phyloP scores from a whole-genome alignment of 2,113 vertebrate species.

The Carassius auratus region DNA sequence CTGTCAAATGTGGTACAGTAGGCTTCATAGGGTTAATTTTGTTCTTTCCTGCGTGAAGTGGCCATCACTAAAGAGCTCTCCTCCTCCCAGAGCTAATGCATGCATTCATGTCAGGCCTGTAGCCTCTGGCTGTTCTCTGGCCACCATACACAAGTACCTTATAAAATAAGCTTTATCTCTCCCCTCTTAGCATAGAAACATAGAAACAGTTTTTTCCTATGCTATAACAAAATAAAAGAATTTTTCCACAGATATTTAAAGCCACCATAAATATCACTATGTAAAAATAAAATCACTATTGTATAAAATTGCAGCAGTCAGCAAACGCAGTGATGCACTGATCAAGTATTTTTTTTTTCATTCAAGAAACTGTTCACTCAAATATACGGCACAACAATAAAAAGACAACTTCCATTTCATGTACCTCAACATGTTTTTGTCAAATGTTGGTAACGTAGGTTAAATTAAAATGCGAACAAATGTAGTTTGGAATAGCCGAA shows the following conservation, averaged over 20 bases:
- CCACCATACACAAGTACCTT: background rate
- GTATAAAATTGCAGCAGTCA: too few relatives aligned
- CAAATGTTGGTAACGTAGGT: background rate
- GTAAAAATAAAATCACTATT: background rate
- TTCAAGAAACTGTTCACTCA: too few relatives aligned
- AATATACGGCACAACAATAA: too few relatives aligned
- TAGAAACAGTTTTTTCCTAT: too few relatives aligned
- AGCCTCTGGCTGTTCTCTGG: conserved; percentile 21
- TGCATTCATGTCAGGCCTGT: background rate
- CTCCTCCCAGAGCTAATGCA: conserved; percentile 1
- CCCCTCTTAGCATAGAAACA: background rate
- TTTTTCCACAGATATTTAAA: background rate
- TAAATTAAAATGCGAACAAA: background rate
- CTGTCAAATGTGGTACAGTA: background rate
- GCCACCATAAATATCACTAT: background rate
- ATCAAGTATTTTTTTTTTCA: background rate
- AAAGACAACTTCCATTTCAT: background rate
- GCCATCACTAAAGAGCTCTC: background rate
- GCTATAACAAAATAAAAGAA: background rate
- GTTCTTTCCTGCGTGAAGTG: background rate
- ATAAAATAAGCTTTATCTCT: background rate
- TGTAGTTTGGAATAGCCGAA: background rate
- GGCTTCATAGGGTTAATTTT: background rate
- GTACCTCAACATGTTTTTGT: background rate
- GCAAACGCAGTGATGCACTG: too few relatives aligned